Evolutionary conservation across 2,888 invertebrate species (phyloP), one percentile per base, ranked within the genome.

Genomic region (Lycaena phlaeas): DNA sequence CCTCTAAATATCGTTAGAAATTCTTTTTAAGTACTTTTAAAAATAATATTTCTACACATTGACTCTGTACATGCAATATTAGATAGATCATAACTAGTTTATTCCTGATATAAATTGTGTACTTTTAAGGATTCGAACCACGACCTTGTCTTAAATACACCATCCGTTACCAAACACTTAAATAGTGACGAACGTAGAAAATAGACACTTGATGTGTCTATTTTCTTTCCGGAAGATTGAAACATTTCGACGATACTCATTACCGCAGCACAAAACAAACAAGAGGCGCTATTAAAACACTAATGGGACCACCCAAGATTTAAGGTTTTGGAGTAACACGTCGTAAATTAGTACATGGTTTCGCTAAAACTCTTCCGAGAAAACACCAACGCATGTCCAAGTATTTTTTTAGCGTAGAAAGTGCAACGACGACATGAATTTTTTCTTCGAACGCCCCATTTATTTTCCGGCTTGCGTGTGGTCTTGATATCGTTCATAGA

Each of bases 391-490:
- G 74, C 71, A 69, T 75, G 65, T 69, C 72, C 68, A 73, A 75
- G 66, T 70, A 63, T 65, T 71, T 78, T 77, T 69, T 78, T 77
- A 66, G 63, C 63, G 66, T 65, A 66, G 66, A 73, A 75, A 72
- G 75, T 74, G 68, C 69, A 65, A 61, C 52, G 66, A 54, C 67
- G 61, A 61, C 72, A 61, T 70, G 71, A 78, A 69, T 72, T 81
- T 75, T 69, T 82, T 76, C 77, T 68, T 52, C 64, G 72, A 78
- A 78, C n/a, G 57, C 56, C 57, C 71, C 75, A 77, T 81, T 78
- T 68, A 76, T 78, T 81, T 81, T 76, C 74, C 68, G 71, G 62
- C 68, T 70, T 74, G 81, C 78, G 82, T 82, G 82, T 81, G 82
- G 81, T 81, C 82, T 81, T 69, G 78, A 78, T 75, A 73, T 75